Evolutionary conservation across 1,140 invertebrate species (phyloP).

Genomic region (Akabosia matsudoensis): DNA sequence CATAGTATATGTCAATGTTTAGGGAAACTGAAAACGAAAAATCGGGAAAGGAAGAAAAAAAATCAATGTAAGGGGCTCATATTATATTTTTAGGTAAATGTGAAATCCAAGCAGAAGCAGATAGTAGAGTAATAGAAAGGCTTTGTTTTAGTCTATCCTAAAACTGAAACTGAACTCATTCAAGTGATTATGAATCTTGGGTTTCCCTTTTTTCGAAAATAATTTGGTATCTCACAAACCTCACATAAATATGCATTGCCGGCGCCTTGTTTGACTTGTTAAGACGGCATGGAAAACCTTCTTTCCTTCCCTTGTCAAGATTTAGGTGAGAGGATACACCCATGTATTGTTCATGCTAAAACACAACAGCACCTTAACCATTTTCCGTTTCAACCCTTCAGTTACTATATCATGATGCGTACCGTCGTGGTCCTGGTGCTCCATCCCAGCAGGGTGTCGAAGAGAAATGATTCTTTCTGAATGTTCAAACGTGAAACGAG

Average conservation of each 20-base stretch:
- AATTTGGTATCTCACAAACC: neutral
- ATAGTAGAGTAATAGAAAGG: too few relatives aligned
- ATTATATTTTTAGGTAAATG: too few relatives aligned
- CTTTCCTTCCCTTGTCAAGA: neutral
- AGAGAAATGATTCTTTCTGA: neutral
- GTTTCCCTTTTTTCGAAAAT: too few relatives aligned
- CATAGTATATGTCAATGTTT: too few relatives aligned
- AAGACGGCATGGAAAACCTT: neutral
- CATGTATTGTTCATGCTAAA: slow-evolving; percentile 7
- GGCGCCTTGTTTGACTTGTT: neutral
- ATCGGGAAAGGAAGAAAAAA: too few relatives aligned
- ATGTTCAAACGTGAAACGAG: neutral
- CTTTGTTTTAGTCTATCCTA: too few relatives aligned
- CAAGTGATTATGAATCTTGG: too few relatives aligned
- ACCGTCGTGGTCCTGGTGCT: neutral
- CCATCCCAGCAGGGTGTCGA: neutral
- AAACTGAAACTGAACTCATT: too few relatives aligned
- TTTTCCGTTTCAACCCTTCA: neutral
- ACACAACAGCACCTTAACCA: slow-evolving; percentile 2
- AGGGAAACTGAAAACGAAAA: too few relatives aligned
- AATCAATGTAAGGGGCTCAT: too few relatives aligned
- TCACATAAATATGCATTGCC: slow-evolving; percentile 16
- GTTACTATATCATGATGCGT: neutral
- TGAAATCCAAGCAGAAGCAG: too few relatives aligned
- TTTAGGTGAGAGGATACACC: slow-evolving; percentile 18